Percentiles rank a stretch among this genome's conserved stretches.
Conservation (phyloP, 2,797 vertebrate species). For the Momotus momota region DNA sequence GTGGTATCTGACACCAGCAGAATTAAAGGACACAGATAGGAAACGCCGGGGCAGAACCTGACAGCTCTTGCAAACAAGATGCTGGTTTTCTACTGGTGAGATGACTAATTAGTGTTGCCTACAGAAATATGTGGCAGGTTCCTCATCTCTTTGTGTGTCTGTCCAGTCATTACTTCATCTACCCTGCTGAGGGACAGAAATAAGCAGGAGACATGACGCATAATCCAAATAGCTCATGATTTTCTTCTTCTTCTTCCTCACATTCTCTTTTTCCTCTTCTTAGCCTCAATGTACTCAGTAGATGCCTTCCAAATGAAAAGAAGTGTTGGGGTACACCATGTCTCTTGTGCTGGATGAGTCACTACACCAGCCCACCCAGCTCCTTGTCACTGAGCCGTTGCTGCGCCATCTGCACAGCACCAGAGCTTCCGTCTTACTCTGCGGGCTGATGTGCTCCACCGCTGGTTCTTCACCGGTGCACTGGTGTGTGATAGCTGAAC, state of each 20-base stretch:
- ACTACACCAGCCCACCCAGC: background rate
- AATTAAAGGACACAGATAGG: background rate
- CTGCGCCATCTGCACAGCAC: background rate
- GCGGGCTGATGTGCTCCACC: background rate
- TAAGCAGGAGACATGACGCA: fast-evolving
- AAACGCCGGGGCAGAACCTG: background rate
- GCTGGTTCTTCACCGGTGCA: background rate
- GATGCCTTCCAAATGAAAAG: background rate
- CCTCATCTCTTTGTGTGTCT: background rate
- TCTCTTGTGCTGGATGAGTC: background rate
- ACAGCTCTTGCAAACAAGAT: background rate
- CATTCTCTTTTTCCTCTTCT: background rate
- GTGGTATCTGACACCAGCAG: background rate
- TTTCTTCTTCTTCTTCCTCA: background rate
- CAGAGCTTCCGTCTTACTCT: background rate
- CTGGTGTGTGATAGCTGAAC: fast-evolving
- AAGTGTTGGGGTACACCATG: background rate
- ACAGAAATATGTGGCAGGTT: background rate
- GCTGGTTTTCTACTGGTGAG: background rate
- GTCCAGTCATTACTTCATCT: background rate
- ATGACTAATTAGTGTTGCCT: background rate
- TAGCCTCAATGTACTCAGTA: background rate
- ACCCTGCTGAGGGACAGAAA: background rate
- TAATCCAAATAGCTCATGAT: background rate
- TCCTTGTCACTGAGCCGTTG: background rate